Evolutionary conservation across 2,888 invertebrate species (phyloP), one percentile per base, ranked within the genome.

Genomic region (Cacoxenus indagator): DNA sequence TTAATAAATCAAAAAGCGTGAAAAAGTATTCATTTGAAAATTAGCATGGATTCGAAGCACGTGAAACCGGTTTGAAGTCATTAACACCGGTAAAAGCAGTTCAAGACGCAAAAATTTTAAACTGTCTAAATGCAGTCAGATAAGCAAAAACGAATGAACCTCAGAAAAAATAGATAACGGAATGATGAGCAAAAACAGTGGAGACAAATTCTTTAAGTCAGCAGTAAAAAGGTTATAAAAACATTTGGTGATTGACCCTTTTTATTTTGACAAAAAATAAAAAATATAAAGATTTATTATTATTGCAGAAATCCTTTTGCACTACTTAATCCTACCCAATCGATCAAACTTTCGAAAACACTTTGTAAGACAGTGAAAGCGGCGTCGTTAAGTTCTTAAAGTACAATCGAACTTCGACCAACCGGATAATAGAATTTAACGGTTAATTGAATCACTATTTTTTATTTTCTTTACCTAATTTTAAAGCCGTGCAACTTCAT

Each of bases 41-140:
- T 26, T 27, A 6, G 26, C 55, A 26, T 11, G 17, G 26, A 27
- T 55, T 55, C 19, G 11, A 1, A n/a, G 55, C 24, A 55, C 17
- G 51, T 27, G 9, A n/a, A 55, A 55, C 27, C 55, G 26, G 55
- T 55, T 55, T 55, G 55, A 55, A 55, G 55, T 55, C 55, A 55
- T 55, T 27, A 55, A n/a, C 55, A 55, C 27, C 27, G 55, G 55
- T 55, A 19, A 55, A 55, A 55, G n/a, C 55, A 55, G 27, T 27
- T n/a, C 6, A 6, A 14, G 4, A 27, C 27, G 55, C 27, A 4
- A 55, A 55, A 55, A 55, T 27, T 51, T 51, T 48, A n/a, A n/a
- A n/a, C n/a, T n/a, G n/a, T n/a, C n/a, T n/a, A n/a, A n/a, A 43
- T 43, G 45, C 11, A 5, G 11, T 43, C n/a, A 43, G 45, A 43